Evolutionary conservation across 2,888 invertebrate species (phyloP).

Genomic region (Netelia melanura): DNA sequence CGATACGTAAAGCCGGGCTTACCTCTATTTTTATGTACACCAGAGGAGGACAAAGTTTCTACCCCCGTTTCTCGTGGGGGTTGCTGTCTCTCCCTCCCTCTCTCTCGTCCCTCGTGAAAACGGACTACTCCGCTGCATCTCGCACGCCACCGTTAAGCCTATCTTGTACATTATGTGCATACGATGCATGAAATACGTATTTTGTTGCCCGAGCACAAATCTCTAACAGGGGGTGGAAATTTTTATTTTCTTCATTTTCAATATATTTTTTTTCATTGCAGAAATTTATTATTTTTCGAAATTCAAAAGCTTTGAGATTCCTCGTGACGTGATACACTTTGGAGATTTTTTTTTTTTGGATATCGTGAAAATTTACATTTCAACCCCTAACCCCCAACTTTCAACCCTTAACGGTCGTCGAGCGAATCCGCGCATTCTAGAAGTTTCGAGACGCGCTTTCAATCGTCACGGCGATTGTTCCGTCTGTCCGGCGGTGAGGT

Average conservation of each 20-base stretch:
- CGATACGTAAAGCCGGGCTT: conserved; percentile 72
- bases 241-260: no score
- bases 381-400: no score
- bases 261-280: neutral
- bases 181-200: conserved; percentile 5
- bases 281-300: no score
- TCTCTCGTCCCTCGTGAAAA: conserved; percentile 12
- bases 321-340: no score
- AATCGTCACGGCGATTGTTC: conserved; percentile 47
- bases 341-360: no score
- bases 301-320: no score
- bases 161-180: conserved; percentile 9
- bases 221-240: no score
- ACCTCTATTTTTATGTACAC: conserved; percentile 75
- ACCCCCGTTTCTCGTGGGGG: conserved; percentile 30
- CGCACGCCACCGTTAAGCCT: conserved; percentile 61
- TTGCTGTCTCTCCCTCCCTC: conserved; percentile 7
- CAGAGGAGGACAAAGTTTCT: conserved; percentile 60
- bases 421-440: neutral
- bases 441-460: conserved; percentile 14
- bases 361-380: no score
- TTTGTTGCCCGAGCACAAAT: neutral
- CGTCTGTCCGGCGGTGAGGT: conserved; percentile 13
- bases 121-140: conserved; percentile 19
- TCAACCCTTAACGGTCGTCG: no score